Base-by-base conservation (phyloP, 2,888 invertebrate species). In the Drosophila setosimentum region DNA sequence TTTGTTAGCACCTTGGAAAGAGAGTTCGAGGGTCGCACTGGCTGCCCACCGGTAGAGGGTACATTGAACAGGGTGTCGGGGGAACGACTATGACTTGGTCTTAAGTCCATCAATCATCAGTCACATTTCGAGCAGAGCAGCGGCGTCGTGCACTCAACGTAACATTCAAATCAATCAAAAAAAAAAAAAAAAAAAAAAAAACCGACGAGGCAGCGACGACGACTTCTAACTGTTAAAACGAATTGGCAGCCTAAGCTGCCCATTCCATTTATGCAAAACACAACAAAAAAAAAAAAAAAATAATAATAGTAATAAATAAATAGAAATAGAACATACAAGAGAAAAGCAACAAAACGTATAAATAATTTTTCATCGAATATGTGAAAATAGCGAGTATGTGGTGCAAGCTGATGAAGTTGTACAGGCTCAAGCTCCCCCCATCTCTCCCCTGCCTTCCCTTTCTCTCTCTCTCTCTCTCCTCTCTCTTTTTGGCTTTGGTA, bases 101-200 rank as follows among this genome's bases (percentile, higher is more conserved):
- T 64, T 68, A 69, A 88, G 89, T 80, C 87, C 89, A 87, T 87
- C 87, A 87, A 87, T 87, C 87, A 87, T 87, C 89, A 88, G 89
- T 87, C 87, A 83, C 83, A 87, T 74, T 78, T 61, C 54, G 51
- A 65, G 79, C 76, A 66, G 75, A 76, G 79, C 79, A 49, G 80
- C 64, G 63, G 63, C 71, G 74, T 73, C 68, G 70, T 82, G 82
- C 87, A 90, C 83, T 85, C 91, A 90, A 87, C 87, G 90, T 84
- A 91, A 91, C 89, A 90, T 91, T 91, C 91, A 90, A 91, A 91
- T 91, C 91, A 91, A 91, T 91, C 90, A 91, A 88, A 86, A 78
- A 73, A 18, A 30, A 50, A 50, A 50, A 50, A 54, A 27, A 5
- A 8, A 30, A 7, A 21, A 32, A 16, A 8, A 18, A 27, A 66